A percentile compares a stretch with the other conserved stretches of the same genome.
phyloP scores from a whole-genome alignment of 2,888 invertebrate species.

The Eumacrocentrus americanus region DNA sequence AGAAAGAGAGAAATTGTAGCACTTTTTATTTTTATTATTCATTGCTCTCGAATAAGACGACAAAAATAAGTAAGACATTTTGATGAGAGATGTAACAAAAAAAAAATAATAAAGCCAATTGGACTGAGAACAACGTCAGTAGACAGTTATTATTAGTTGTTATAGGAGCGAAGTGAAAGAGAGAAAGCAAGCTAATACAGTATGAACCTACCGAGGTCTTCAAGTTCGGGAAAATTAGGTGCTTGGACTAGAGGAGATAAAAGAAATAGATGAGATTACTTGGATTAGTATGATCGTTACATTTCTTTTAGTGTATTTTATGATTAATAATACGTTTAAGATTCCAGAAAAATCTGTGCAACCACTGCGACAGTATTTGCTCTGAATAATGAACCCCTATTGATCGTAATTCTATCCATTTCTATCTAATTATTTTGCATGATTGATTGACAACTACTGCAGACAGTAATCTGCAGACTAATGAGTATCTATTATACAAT shows the following conservation, averaged over 20 bases:
- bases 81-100: too few species aligned
- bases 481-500: too few species aligned
- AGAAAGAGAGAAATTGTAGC: too few species aligned
- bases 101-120: too few species aligned
- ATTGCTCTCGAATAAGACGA: too few species aligned
- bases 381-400: too few species aligned
- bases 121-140: neutral
- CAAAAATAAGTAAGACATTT: too few species aligned
- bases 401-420: too few species aligned
- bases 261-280: conserved; percentile 59
- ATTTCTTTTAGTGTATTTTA: conserved; percentile 22
- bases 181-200: conserved; percentile 56
- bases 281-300: conserved; percentile 52
- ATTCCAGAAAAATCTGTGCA: conserved; percentile 19
- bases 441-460: too few species aligned
- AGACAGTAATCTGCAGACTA: too few species aligned
- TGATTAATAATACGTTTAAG: conserved; percentile 17
- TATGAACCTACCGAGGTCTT: conserved; percentile 68
- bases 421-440: neutral
- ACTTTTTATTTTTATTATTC: too few species aligned
- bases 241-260: conserved; percentile 66
- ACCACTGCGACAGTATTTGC: conserved; percentile 9
- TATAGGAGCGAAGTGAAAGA: conserved; percentile 7
- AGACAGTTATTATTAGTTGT: neutral
- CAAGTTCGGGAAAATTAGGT: conserved; percentile 69